Base-by-base conservation (phyloP, 2,113 vertebrate genomes). In the Coreoperca whiteheadi region DNA sequence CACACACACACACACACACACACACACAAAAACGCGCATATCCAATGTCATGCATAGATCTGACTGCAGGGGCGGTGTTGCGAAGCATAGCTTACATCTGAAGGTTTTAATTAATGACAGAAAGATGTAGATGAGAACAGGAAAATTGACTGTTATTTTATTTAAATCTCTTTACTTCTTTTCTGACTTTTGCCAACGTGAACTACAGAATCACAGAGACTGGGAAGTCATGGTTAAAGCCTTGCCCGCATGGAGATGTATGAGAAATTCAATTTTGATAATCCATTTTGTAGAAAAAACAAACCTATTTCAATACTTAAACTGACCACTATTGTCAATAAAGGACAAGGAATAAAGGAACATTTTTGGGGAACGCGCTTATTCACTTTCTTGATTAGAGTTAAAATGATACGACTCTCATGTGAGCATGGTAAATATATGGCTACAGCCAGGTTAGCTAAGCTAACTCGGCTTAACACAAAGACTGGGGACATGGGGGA, bases 1-100 rank as follows among this genome's bases (percentile, higher is more conserved):
- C 74, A 66, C 54, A 57, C 56, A 59, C n/a, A 59, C 65, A 48
- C 30, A 23, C 41, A 43, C n/a, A 57, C 56, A 59, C n/a, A 59
- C 65, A 48, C 30, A 23, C 41, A 41, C 18, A 54, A 34, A 46
- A 5, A 86, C 6, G 8, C 8, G 10, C 25, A 61, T 37, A 61
- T 23, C 1, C 61, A 39, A 4, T 65, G 34, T 28, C 48, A 69
- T 54, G 68, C 43, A 63, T 39, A 41, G 5, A 74, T 51, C 15
- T 18, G 28, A 34, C 56, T 53, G 59, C 25, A 34, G 28, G 28
- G 67, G 32, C 2, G 32, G 48, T 60, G 37, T 23, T 39, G 41
- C 30, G n/a, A 72, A 41, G 50, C 37, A 39, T 30, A 21, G 68
- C 30, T 18, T 28, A 57, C 20, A 53, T 25, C 16, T 4, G 56